Percentiles rank a stretch among this genome's conserved stretches.
Conservation (phyloP, 2,113 vertebrate species). For the Haemorhous mexicanus region DNA sequence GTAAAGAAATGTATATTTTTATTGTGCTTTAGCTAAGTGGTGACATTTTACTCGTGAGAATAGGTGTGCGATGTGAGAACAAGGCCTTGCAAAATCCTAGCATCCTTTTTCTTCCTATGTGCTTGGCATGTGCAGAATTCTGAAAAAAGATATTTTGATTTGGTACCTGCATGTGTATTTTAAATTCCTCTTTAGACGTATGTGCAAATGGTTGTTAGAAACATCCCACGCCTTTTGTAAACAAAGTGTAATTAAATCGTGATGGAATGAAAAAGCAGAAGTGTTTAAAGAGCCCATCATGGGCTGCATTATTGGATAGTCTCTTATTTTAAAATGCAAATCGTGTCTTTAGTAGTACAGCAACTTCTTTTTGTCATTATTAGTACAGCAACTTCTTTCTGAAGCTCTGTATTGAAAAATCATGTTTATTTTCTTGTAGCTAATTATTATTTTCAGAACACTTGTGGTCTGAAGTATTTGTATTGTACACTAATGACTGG, state of each 20-base stretch:
- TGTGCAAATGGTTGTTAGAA: neutral
- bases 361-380: neutral
- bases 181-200: neutral
- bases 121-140: neutral
- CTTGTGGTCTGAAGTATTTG: neutral
- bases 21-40: neutral
- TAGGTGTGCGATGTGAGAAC: neutral
- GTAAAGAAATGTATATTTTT: neutral
- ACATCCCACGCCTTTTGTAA: neutral
- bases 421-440: neutral
- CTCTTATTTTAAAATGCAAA: neutral
- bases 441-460: neutral
- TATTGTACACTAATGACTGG: neutral
- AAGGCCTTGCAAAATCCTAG: neutral
- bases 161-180: neutral
- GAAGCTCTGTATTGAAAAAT: neutral
- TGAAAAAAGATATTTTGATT: neutral
- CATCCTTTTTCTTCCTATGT: neutral
- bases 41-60: neutral
- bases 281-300: neutral
- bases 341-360: neutral
- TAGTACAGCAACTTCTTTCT: neutral
- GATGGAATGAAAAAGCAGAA: neutral
- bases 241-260: neutral
- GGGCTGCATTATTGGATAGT: neutral